Percentiles rank a stretch among this genome's conserved stretches.
Conservation (phyloP, 2,888 invertebrate species). For the Platycheirus rosarum region DNA sequence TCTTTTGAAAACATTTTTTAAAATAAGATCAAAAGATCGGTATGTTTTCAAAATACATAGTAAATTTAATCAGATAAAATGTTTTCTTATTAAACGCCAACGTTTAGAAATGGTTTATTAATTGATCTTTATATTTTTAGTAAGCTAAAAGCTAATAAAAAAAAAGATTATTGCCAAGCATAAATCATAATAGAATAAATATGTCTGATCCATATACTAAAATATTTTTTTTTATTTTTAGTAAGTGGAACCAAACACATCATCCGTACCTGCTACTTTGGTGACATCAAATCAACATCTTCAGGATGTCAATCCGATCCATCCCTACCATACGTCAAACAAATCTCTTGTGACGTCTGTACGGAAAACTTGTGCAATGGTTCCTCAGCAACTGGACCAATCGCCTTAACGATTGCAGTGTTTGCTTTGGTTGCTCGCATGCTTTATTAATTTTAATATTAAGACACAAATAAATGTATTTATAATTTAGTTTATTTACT, state of each 20-base stretch:
- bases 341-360: conserved; percentile 80
- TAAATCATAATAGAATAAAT: too few species aligned
- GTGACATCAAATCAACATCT: conserved; percentile 77
- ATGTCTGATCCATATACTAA: too few species aligned
- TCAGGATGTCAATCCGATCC: conserved; percentile 79
- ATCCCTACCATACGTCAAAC: conserved; percentile 77
- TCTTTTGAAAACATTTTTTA: too few species aligned
- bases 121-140: too few species aligned
- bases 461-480: conserved; percentile 56
- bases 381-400: conserved; percentile 77
- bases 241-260: conserved; percentile 75
- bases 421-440: conserved; percentile 79
- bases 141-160: too few species aligned
- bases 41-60: too few species aligned
- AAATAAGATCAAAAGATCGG: too few species aligned
- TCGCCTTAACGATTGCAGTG: conserved; percentile 77
- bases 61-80: too few species aligned
- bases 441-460: conserved; percentile 76
- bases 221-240: conserved; percentile 54
- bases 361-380: conserved; percentile 79
- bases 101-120: too few species aligned
- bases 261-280: conserved; percentile 79
- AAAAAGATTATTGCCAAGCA: too few species aligned
- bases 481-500: conserved; percentile 29
- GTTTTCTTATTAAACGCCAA: too few species aligned